Conservation (phyloP, 2,113 vertebrate species). For the Brachirus orientalis region DNA sequence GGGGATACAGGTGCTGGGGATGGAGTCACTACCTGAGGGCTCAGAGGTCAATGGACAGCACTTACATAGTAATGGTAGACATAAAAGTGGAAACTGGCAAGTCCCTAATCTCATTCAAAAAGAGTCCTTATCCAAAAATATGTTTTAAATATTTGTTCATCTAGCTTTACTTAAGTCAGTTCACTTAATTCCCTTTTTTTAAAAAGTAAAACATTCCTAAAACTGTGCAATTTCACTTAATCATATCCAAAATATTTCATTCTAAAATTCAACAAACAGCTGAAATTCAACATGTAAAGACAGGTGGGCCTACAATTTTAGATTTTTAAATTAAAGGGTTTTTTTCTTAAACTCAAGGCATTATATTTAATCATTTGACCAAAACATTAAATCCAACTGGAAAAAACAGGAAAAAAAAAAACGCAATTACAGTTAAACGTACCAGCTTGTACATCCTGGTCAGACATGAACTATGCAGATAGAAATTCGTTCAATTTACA, state of each 20-base stretch:
- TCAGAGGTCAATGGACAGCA: slow-evolving; percentile 46
- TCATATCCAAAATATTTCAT: slow-evolving; percentile 69
- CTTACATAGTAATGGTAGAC: slow-evolving; percentile 44
- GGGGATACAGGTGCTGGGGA: slow-evolving; percentile 22
- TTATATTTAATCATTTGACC: slow-evolving; percentile 11
- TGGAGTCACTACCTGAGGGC: slow-evolving; percentile 42
- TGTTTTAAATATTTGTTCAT: slow-evolving; percentile 59
- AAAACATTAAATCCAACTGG: slow-evolving; percentile 4
- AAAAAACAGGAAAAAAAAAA: slow-evolving; percentile 4
- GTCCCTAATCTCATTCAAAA: slow-evolving; percentile 41
- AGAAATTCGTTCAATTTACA: too few relatives aligned
- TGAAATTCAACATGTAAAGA: slow-evolving; percentile 41
- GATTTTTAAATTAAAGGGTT: slow-evolving; percentile 37
- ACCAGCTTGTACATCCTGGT: too few relatives aligned
- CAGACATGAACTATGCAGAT: too few relatives aligned
- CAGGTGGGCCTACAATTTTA: background rate
- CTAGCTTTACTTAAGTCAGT: slow-evolving; percentile 35
- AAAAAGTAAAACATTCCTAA: slow-evolving; percentile 46
- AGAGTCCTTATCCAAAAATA: slow-evolving; percentile 67
- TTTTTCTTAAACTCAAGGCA: slow-evolving; percentile 28
- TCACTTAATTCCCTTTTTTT: slow-evolving; percentile 39
- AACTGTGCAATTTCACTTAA: slow-evolving; percentile 65
- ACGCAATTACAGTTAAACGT: too few relatives aligned
- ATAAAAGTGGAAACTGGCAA: slow-evolving; percentile 38
- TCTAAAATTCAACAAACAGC: slow-evolving; percentile 53